These are phyloP conservation scores for Agrenia bidenticulata DNA, from an alignment of 2,888 invertebrate species.

Conservation along the genomic window DNA sequence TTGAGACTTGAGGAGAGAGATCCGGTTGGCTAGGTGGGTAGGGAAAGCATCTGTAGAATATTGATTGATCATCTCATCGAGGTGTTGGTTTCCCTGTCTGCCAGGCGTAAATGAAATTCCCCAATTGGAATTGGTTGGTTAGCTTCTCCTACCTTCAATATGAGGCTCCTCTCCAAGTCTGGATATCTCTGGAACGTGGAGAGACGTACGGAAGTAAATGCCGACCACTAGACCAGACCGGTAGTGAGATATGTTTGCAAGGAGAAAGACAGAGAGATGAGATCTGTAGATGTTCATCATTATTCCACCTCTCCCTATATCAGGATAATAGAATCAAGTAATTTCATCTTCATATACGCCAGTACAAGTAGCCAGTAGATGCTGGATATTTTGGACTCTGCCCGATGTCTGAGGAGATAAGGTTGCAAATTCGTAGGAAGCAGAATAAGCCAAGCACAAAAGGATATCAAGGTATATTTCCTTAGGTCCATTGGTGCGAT, in stretches of 20 bases:
- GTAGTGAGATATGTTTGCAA: neutral
- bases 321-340: constrained; percentile 4
- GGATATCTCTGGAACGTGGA: no score
- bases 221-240: constrained; percentile 1
- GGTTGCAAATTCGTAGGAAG: neutral
- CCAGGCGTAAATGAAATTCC: constrained; percentile 40
- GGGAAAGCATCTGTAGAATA: constrained; percentile 29
- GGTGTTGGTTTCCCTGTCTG: constrained; percentile 36
- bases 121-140: constrained; percentile 44
- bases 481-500: no score
- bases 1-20: neutral
- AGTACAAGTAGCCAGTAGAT: neutral
- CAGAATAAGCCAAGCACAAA: neutral
- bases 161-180: neutral
- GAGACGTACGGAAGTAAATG: no score
- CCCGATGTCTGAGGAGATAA: neutral
- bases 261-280: neutral
- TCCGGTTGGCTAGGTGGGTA: neutral
- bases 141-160: constrained; percentile 20
- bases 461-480: neutral
- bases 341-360: neutral
- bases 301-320: neutral
- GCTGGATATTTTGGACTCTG: no score
- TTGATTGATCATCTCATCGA: constrained; percentile 44
- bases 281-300: neutral